A percentile compares a stretch with the other conserved stretches of the same genome.
Evolutionary conservation across 2,888 invertebrate genomes (phyloP).

Genomic region (Drosophila paranaensis): DNA sequence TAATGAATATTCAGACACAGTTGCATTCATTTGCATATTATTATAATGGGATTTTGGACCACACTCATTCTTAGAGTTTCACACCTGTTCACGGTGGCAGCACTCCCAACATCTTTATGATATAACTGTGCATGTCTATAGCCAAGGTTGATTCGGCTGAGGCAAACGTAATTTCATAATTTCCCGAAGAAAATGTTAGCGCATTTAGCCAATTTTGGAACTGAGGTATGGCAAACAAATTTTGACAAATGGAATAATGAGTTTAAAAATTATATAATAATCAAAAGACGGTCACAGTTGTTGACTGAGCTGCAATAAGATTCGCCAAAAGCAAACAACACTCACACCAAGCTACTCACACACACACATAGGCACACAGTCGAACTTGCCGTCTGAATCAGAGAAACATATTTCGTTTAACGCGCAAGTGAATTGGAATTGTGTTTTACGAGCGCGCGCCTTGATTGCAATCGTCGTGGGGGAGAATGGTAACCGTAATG

Average conservation of each 20-base stretch:
- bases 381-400: conserved; percentile 23
- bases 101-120: conserved; percentile 19
- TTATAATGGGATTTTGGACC: conserved; percentile 4
- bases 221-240: conserved; percentile 44
- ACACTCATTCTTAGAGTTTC: conserved; percentile 15
- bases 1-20: conserved; percentile 5
- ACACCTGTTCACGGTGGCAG: conserved; percentile 14
- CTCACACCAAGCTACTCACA: conserved; percentile 2
- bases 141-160: conserved; percentile 59
- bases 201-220: conserved; percentile 67
- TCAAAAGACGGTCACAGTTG: conserved; percentile 67
- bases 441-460: conserved; percentile 68
- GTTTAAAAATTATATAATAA: conserved; percentile 68
- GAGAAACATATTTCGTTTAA: conserved; percentile 58
- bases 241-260: conserved; percentile 71
- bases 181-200: conserved; percentile 48
- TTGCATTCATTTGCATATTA: conserved; percentile 10
- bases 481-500: conserved; percentile 34
- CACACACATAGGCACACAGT: conserved; percentile 24
- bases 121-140: conserved; percentile 35
- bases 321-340: conserved; percentile 44
- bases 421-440: conserved; percentile 73
- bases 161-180: conserved; percentile 54
- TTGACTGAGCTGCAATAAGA: conserved; percentile 57
- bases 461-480: conserved; percentile 57